phyloP scores from a whole-genome alignment of 2,113 vertebrate genomes.

The Cololabis saira region DNA sequence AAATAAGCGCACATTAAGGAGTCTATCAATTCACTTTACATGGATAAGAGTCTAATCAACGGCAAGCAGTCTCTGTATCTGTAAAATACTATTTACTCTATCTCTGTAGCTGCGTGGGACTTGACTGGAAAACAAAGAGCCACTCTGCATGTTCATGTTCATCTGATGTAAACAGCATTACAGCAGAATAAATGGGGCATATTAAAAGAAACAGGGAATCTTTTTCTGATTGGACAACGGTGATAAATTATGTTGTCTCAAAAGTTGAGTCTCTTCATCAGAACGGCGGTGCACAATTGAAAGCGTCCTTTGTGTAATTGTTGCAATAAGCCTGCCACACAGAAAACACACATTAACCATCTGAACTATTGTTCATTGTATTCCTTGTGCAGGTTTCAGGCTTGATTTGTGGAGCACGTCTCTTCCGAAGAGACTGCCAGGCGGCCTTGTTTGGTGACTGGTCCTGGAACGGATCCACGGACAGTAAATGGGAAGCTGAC shows the following conservation, averaged over 20 bases:
- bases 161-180: slow-evolving; percentile 34
- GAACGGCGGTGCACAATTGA: not conserved
- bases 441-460: slow-evolving; percentile 28
- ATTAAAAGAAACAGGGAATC: slow-evolving; percentile 6
- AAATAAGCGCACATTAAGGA: slow-evolving; percentile 21
- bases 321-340: not conserved
- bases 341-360: slow-evolving; percentile 9
- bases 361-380: not conserved
- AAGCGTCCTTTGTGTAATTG: slow-evolving; percentile 22
- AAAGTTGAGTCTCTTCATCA: slow-evolving; percentile 2
- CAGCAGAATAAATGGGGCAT: not conserved
- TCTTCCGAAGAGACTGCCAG: slow-evolving; percentile 25
- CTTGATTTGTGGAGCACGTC: slow-evolving; percentile 35
- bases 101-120: slow-evolving; percentile 3
- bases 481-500: slow-evolving; percentile 46
- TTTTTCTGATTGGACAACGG: slow-evolving; percentile 20
- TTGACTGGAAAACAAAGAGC: slow-evolving; percentile 8
- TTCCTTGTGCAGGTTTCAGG: slow-evolving; percentile 13
- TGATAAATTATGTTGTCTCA: slow-evolving; percentile 17
- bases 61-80: slow-evolving; percentile 32
- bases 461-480: slow-evolving; percentile 42
- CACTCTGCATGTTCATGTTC: slow-evolving; percentile 25
- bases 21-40: slow-evolving; percentile 22
- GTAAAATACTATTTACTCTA: slow-evolving; percentile 35
- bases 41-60: slow-evolving; percentile 22